Evolutionary conservation across 30 jellyfish, hydroid and myxozoan species (phyloP).

Genomic region (Aurelia sp.): DNA sequence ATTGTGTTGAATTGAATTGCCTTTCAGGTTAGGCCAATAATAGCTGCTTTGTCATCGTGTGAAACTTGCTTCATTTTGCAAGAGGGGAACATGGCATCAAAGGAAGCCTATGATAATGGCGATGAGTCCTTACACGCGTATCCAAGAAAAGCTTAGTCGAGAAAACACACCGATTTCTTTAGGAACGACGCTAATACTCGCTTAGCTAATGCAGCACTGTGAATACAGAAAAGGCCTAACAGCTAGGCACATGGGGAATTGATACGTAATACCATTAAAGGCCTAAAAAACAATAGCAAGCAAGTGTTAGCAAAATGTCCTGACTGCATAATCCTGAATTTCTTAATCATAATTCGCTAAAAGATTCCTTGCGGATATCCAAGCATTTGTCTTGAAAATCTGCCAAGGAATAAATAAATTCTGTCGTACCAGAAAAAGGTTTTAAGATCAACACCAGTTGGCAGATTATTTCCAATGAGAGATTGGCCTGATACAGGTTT

Average conservation of each 20-base stretch:
- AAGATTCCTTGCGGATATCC: too few species aligned
- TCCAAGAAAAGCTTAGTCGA: slow-evolving; percentile 4
- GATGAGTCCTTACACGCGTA: slow-evolving; percentile 12
- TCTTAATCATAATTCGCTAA: neutral
- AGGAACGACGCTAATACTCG: neutral
- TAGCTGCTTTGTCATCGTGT: neutral
- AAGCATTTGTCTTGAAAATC: too few species aligned
- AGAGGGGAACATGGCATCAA: neutral
- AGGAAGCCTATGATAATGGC: neutral
- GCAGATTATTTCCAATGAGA: too few species aligned
- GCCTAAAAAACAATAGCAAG: slow-evolving; percentile 6
- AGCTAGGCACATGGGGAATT: slow-evolving; percentile 12
- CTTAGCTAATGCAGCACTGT: neutral
- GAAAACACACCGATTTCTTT: slow-evolving; percentile 14
- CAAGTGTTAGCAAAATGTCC: neutral
- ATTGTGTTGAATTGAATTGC: too few species aligned
- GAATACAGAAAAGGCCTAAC: slow-evolving; percentile 5
- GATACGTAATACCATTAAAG: neutral
- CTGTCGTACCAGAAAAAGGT: too few species aligned
- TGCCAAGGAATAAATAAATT: too few species aligned
- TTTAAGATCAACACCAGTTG: too few species aligned
- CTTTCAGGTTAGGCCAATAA: too few species aligned
- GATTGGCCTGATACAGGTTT: too few species aligned
- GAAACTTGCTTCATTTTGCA: too few species aligned
- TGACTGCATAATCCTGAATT: neutral